Evolutionary conservation across 2,888 invertebrate species (phyloP).

Genomic region (Carcina quercana): DNA sequence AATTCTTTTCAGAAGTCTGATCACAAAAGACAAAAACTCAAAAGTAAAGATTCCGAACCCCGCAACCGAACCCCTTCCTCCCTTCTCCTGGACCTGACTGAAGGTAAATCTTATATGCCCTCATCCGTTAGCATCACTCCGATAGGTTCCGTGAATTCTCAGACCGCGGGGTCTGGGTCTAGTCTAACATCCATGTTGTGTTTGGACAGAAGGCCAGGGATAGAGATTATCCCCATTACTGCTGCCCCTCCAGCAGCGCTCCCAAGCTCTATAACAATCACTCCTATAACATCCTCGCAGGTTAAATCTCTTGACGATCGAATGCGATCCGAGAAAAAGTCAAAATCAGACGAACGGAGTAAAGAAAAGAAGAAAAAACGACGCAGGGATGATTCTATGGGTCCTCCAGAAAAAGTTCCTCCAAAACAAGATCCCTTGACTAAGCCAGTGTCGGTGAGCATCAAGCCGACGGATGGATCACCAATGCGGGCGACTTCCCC

Average conservation of each 20-base stretch:
- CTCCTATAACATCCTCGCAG: conserved; percentile 81
- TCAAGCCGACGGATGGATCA: conserved; percentile 79
- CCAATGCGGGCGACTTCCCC: conserved; percentile 80
- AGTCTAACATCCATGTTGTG: conserved; percentile 76
- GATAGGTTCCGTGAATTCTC: conserved; percentile 62
- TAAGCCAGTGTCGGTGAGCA: conserved; percentile 83
- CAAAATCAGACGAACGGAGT: conserved; percentile 60
- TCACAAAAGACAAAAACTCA: conserved; percentile 75
- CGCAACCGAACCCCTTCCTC: conserved; percentile 49
- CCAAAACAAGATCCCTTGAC: conserved; percentile 81
- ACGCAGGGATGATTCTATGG: conserved; percentile 84
- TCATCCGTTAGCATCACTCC: conserved; percentile 71
- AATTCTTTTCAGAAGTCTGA: conserved; percentile 74
- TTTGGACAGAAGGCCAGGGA: conserved; percentile 82
- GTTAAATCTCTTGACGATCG: conserved; percentile 63
- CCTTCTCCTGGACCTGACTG: conserved; percentile 71
- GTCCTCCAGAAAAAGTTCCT: conserved; percentile 87
- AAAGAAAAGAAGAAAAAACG: conserved; percentile 85
- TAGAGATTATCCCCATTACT: conserved; percentile 89
- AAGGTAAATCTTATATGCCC: conserved; percentile 67
- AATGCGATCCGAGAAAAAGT: conserved; percentile 61
- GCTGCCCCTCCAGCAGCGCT: conserved; percentile 77
- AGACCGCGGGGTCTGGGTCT: conserved; percentile 77
- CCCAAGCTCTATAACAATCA: conserved; percentile 90
- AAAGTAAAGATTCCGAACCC: conserved; percentile 72